Percentiles rank a stretch among this genome's conserved stretches.
phyloP scores from a whole-genome alignment of 2,113 vertebrate genomes.

The Galbula dea region DNA sequence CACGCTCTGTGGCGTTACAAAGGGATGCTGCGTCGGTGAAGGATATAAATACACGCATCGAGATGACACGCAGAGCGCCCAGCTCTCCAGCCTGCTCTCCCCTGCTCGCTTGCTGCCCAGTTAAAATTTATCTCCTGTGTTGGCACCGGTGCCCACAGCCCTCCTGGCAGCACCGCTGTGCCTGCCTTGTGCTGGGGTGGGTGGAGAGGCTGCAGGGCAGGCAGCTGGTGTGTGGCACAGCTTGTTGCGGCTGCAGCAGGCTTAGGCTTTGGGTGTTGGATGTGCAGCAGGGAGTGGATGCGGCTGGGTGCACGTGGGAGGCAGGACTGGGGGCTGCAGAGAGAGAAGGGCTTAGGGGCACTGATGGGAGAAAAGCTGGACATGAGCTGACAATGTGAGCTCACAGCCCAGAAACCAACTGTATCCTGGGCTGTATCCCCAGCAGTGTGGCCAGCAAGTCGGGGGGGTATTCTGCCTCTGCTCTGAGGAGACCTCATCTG shows the following conservation, averaged over 20 bases:
- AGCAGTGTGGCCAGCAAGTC: not conserved
- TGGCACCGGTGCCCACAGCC: accelerated
- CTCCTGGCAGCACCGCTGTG: not conserved
- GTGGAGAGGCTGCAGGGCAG: not conserved
- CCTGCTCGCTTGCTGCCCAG: not conserved
- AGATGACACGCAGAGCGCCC: not conserved
- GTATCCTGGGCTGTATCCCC: not conserved
- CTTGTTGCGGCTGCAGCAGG: not conserved
- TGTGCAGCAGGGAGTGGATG: not conserved
- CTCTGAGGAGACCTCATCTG: not conserved
- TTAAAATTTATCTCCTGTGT: not conserved
- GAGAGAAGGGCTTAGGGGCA: not conserved
- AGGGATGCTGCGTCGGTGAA: slow-evolving; percentile 37
- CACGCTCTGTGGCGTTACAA: not conserved
- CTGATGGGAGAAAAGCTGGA: not conserved
- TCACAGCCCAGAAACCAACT: not conserved
- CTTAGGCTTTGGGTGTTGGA: accelerated
- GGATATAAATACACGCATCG: not conserved
- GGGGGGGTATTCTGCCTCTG: not conserved
- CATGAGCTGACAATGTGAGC: not conserved
- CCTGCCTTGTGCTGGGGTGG: accelerated
- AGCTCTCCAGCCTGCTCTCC: not conserved
- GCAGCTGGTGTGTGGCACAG: not conserved
- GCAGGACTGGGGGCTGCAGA: not conserved
- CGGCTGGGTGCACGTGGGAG: not conserved